Base-by-base conservation (phyloP, 2,113 vertebrate species). In the Urocolius indicus region DNA sequence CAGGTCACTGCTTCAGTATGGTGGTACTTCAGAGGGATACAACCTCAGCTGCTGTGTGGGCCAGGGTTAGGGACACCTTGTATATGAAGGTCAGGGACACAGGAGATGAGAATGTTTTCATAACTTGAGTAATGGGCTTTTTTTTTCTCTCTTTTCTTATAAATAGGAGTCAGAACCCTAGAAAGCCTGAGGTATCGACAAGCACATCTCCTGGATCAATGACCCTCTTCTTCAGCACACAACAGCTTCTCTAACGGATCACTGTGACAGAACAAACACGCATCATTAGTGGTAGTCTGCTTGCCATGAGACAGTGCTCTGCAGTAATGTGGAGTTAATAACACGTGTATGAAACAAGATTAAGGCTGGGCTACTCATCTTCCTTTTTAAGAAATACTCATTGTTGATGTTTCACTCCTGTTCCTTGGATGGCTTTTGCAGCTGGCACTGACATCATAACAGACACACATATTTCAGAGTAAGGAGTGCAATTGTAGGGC, bases 251-350 rank as follows among this genome's bases (percentile, higher is more conserved):
- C 94, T 93, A 93, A 95, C 94, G 93, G 96, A 95, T 97, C 98
- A 97, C 98, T 98, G 97, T 97, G 97, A 98, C 86, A 92, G 67
- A 97, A 82, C 93, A 96, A 96, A 97, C 84, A 27, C 14, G 51
- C 82, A 83, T 87, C 96, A 92, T 81, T 93, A 95, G 80, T 94
- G 95, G 88, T 96, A 97, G 90, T 95, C 96, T 95, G 93, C 96
- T 97, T 97, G 96, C 95, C 89, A 71, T 68, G 84, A 94, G 93
- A 73, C 16, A 36, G 82, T 96, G 93, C 94, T 97, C 96, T 92
- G 89, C 92, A 79, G 24, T 79, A 67, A 69, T 11, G 7, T 77
- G 94, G 92, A 93, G 91, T 49, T 92, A 89, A 81, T 69, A 82
- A 71, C 91, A 63, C 8, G 0, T 74, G 61, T 71, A 87, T 75